Evolutionary conservation across 2,888 invertebrate species (phyloP), one percentile per base, ranked within the genome.

Genomic region (Cyclophora albipunctata): DNA sequence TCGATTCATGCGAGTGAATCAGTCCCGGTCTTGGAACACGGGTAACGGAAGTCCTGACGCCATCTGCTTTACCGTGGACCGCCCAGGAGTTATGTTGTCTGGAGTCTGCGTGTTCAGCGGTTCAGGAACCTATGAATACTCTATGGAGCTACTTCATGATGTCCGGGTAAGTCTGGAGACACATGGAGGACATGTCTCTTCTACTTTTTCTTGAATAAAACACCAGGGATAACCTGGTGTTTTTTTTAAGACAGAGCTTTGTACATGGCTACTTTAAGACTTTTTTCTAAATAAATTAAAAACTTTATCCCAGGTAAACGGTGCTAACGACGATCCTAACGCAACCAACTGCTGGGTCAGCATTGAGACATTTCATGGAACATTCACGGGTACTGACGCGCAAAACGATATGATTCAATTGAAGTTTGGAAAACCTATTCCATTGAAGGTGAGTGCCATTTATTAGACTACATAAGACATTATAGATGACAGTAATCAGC

Each of bases 41-140:
- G 97, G 98, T 3, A 97, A 97, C 76, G 98, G 98, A 37, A 97
- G 97, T 5, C 97, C 98, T 0, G 99, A 99, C 84, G 98, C 98
- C 0, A 95, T 99, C 66, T 96, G 96, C 68, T 97, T 98, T 72
- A 93, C 94, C 40, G 98, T 98, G 5, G 98, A 99, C 84, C 91
- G 95, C 33, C 90, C 95, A 0, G 98, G 98, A 2, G 93, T 98
- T 45, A 93, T 95, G 34, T 91, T 99, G 42, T 95, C 95, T 35
- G 99, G 98, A 0, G 95, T 95, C 3, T 94, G 94, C 66, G 93
- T 98, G 37, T 99, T 96, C 75, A 95, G 96, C 0, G 98, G 98
- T 0, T 92, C 93, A 3, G 96, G 96, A 1, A 93, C 91, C 64
- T 97, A 96, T 72, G 96, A 96, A 71, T 98, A 97, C 80, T 96